Evolutionary conservation across 2,888 invertebrate species (phyloP).

Genomic region (Cordilura impudica): DNA sequence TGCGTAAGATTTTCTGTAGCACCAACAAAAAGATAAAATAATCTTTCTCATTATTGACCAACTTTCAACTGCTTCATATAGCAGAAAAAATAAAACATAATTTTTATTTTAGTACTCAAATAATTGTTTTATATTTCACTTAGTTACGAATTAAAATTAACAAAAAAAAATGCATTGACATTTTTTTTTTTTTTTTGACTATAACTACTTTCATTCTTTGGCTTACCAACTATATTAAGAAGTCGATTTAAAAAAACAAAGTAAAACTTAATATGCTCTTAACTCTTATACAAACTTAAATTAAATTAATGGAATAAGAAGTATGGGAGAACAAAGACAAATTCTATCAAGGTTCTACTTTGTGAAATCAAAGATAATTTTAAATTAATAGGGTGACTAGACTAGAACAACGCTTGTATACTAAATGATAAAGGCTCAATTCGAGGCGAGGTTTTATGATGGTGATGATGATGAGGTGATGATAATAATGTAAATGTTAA

Average conservation of each 20-base stretch:
- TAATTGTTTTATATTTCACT: not conserved
- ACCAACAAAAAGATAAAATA: too few relatives aligned
- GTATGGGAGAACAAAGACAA: constrained; percentile 7
- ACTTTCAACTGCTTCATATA: too few relatives aligned
- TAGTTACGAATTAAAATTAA: not conserved
- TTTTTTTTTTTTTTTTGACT: not conserved
- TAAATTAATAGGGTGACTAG: constrained; percentile 61
- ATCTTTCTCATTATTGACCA: too few relatives aligned
- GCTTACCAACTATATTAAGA: constrained; percentile 54
- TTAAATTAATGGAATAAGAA: not conserved
- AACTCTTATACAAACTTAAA: constrained; percentile 29
- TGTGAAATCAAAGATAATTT: not conserved
- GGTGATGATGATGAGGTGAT: not conserved
- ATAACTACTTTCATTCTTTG: constrained; percentile 44
- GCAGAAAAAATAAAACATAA: too few relatives aligned
- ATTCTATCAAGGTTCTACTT: constrained; percentile 11
- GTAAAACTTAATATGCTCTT: constrained; percentile 27
- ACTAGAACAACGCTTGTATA: constrained; percentile 73
- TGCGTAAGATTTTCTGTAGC: too few relatives aligned
- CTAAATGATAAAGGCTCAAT: constrained; percentile 25
- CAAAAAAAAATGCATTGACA: not conserved
- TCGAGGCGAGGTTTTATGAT: constrained; percentile 5
- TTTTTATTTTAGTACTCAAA: not conserved
- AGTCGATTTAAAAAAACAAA: constrained; percentile 21
- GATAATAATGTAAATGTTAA: not conserved